phyloP scores from a whole-genome alignment of 2,888 invertebrate species.

The Aleiodes testaceus region DNA sequence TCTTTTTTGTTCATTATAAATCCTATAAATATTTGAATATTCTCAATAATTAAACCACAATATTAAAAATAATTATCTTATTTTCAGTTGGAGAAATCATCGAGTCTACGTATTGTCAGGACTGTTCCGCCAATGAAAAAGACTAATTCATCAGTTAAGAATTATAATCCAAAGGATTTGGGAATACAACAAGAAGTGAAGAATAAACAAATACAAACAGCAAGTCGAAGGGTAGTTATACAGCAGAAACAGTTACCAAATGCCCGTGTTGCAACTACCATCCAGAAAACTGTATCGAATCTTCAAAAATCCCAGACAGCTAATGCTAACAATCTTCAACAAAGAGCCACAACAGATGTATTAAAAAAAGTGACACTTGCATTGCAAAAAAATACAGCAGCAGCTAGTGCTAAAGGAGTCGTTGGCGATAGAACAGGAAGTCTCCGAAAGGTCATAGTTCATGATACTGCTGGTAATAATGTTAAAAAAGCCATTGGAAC shows the following conservation, averaged over 20 bases:
- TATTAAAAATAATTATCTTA: slow-evolving; percentile 35
- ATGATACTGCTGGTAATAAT: slow-evolving; percentile 45
- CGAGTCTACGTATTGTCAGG: slow-evolving; percentile 52
- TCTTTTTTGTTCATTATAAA: slow-evolving; percentile 17
- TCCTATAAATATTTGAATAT: too few species aligned
- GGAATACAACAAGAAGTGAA: slow-evolving; percentile 46
- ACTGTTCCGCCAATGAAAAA: slow-evolving; percentile 58
- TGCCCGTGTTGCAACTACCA: slow-evolving; percentile 54
- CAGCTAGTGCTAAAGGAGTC: slow-evolving; percentile 53
- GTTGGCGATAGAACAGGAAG: slow-evolving; percentile 54
- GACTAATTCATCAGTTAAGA: slow-evolving; percentile 45
- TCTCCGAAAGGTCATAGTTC: slow-evolving; percentile 53
- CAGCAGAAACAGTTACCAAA: slow-evolving; percentile 61
- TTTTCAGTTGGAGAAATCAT: slow-evolving; percentile 53
- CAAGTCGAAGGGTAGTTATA: slow-evolving; percentile 64
- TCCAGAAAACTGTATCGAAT: slow-evolving; percentile 59
- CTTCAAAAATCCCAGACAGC: slow-evolving; percentile 52
- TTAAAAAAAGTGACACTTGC: slow-evolving; percentile 41
- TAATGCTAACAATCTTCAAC: slow-evolving; percentile 40
- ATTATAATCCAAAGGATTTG: slow-evolving; percentile 42
- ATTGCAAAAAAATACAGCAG: slow-evolving; percentile 47
- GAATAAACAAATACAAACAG: slow-evolving; percentile 44
- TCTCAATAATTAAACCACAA: neutral
- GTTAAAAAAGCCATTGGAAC: slow-evolving; percentile 54
- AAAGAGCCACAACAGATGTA: slow-evolving; percentile 31